Evolutionary conservation across 2,113 vertebrate species (phyloP).

Genomic region (Acanthisitta chloris): DNA sequence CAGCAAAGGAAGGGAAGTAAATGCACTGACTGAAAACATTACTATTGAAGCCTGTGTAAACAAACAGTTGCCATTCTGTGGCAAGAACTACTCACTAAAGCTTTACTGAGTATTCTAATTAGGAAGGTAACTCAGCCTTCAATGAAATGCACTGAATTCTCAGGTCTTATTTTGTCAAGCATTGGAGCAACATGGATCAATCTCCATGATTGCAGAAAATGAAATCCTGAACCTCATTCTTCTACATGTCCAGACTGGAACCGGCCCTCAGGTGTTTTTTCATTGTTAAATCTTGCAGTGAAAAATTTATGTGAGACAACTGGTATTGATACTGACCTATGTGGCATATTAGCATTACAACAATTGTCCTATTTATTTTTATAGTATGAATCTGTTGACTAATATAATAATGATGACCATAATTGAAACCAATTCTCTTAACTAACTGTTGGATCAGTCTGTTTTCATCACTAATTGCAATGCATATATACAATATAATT

Average conservation of each 20-base stretch:
- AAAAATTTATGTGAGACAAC: background rate
- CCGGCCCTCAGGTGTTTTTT: background rate
- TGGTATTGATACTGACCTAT: background rate
- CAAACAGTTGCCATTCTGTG: background rate
- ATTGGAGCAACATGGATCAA: background rate
- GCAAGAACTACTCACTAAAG: background rate
- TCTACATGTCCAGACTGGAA: background rate
- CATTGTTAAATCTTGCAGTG: background rate
- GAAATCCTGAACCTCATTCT: background rate
- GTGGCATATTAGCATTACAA: background rate
- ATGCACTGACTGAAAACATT: background rate
- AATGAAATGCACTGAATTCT: background rate
- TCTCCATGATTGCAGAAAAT: background rate
- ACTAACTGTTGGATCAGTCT: background rate
- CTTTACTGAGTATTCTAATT: background rate
- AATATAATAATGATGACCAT: background rate
- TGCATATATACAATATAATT: background rate
- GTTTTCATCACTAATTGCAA: background rate
- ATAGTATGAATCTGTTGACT: background rate
- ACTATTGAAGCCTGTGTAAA: background rate
- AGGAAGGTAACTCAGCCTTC: background rate
- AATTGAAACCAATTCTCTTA: background rate
- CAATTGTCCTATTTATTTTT: background rate
- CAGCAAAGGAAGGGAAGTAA: background rate
- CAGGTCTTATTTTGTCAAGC: background rate